Evolutionary conservation across 1,140 invertebrate genomes (phyloP).

Genomic region (Adoxophyes honmai): DNA sequence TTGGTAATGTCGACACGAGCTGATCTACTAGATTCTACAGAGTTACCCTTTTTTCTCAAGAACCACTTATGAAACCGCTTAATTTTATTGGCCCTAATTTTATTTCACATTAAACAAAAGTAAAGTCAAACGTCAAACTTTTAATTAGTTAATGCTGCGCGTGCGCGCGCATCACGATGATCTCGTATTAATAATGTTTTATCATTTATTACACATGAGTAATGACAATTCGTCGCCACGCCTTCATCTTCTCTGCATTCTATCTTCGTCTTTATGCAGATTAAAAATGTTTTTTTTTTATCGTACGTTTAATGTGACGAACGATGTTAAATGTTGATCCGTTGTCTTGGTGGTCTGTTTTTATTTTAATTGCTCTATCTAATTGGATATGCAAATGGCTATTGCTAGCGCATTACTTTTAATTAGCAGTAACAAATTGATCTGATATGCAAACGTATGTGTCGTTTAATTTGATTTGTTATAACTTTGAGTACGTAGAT

Average conservation of each 20-base stretch:
- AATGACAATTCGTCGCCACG: constrained; percentile 72
- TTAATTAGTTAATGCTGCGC: constrained; percentile 66
- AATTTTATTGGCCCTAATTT: too few species aligned
- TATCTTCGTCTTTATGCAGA: constrained; percentile 57
- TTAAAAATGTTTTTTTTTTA: constrained; percentile 42
- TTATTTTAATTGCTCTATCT: background rate
- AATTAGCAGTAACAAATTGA: too few species aligned
- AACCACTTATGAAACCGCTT: background rate
- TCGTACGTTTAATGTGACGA: constrained; percentile 10
- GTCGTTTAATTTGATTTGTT: too few species aligned
- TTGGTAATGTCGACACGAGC: too few species aligned
- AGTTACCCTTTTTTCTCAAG: too few species aligned
- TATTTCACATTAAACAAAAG: background rate
- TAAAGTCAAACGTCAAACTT: constrained; percentile 39
- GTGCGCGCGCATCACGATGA: constrained; percentile 62
- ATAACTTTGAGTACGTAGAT: too few species aligned
- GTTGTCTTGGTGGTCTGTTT: constrained; percentile 8
- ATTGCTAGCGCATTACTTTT: too few species aligned
- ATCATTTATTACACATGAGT: constrained; percentile 75
- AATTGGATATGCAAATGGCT: background rate
- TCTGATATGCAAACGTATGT: too few species aligned
- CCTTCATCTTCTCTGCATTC: constrained; percentile 59
- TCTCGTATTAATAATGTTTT: constrained; percentile 75
- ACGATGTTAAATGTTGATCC: constrained; percentile 14
- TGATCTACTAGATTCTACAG: too few species aligned